Base-by-base conservation (phyloP, 2,797 vertebrate species). In the Fundulus diaphanus region DNA sequence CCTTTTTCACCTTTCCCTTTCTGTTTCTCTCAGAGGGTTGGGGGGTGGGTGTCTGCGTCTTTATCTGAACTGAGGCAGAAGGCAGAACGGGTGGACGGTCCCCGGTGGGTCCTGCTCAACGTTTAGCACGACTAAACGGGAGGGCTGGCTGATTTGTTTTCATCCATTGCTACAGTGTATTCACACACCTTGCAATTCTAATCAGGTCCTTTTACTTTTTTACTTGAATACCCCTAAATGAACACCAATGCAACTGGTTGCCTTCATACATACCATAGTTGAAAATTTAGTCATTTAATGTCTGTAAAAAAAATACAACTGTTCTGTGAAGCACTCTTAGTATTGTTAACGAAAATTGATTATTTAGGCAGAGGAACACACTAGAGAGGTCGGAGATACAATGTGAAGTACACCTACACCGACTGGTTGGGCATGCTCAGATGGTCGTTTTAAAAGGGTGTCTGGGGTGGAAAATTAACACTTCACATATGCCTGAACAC, bases 81-180 rank as follows among this genome's bases (percentile, higher is more conserved):
- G 51, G 76, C 6, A 20, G 91, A 79, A 77, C 85, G 83, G 89
- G 82, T 84, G 89, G 82, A 87, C 85, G 31, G 82, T 91, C 91
- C 89, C 89, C 84, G 80, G 85, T 88, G 92, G 79, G 82, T 87
- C 83, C 86, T 80, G 86, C 85, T 90, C 82, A 88, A 85, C 87
- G 81, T 90, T 90, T 91, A 89, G 89, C 81, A 87, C 86, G 40
- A 1, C 81, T 72, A 83, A 80, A 35, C 48, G 46, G 51, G 75
- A 35, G 61, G 70, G 74, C 72, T 56, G 74, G 79, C 77, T 70
- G 49, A 67, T 77, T 82, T 85, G 76, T 86, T 78, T 88, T 83
- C 81, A 72, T 85, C 83, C 77, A 66, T 33, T 11, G 1, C 7
- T 22, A 11, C 59, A 37, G 20, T 11, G 31, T 37, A 37, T 63